Base-by-base conservation (phyloP, 2,113 vertebrate genomes). In the Megaleporinus macrocephalus region DNA sequence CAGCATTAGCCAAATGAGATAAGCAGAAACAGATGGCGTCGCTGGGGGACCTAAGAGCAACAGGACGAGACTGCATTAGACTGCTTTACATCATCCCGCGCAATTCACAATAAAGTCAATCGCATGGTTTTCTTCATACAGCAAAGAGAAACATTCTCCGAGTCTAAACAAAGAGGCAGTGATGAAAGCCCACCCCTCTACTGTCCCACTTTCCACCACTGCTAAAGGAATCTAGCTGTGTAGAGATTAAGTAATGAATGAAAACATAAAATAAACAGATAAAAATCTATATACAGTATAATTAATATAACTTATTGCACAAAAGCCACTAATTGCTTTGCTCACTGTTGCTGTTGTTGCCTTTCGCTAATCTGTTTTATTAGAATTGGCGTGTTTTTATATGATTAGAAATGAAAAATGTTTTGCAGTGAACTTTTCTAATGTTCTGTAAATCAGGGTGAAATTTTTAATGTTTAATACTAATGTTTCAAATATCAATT, bases 21-120 rank as follows among this genome's bases (percentile, higher is more conserved):
- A 84, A 86, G 49, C 71, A 79, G 77, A 66, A 82, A 63, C 79
- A 84, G 76, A 84, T 82, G 83, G 71, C 33, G 77, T 63, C 44
- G 44, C 47, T 49, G 73, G 47, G 47, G 57, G 51, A 24, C 22
- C 33, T 15, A 47, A 22, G 30, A 65, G 62, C 33, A 18, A 12
- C 47, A n/a, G 47, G 13, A 49, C 9, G 47, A 10, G n/a, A n/a
- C n/a, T 30, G 53, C 36, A 51, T n/a, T n/a, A 51, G 74, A 62
- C 59, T 16, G 30, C 47, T 33, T 63, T 41, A 70, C 62, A 75
- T 22, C 62, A 75, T 26, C 49, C 36, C 49, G 68, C 26, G 7
- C 36, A 55, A 66, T 66, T 66, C 47, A 57, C 62, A 20, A 47
- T 26, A 53, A 76, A 76, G 66, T 59, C 27, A 41, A 78, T 47